These are phyloP conservation scores for Mystacornis crossleyi DNA, from an alignment of 2,113 vertebrate genomes.

Conservation along the genomic window DNA sequence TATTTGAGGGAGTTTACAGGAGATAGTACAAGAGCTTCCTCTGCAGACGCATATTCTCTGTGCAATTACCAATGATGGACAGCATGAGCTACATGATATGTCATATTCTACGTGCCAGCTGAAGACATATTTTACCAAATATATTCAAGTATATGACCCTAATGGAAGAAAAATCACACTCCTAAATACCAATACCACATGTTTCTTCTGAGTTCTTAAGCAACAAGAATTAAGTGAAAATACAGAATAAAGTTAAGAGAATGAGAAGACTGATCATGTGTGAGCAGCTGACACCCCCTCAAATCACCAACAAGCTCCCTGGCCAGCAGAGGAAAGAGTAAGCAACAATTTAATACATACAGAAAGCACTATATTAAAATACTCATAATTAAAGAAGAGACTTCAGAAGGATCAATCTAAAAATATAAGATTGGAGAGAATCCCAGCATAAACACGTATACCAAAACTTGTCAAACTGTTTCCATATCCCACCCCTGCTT, in stretches of 20 bases:
- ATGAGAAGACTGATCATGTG: neutral
- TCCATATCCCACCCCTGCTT: neutral
- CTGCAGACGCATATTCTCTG: neutral
- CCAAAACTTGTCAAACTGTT: neutral
- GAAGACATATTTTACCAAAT: neutral
- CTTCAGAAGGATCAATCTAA: neutral
- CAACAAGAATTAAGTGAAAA: neutral
- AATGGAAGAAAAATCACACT: neutral
- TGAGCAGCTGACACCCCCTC: neutral
- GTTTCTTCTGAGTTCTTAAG: neutral
- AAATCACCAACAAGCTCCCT: neutral
- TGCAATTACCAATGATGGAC: neutral
- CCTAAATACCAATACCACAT: neutral
- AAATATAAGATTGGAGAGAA: neutral
- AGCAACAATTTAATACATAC: neutral
- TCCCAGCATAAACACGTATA: neutral
- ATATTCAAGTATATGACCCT: neutral
- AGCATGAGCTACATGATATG: neutral
- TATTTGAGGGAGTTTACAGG: slow-evolving; percentile 22
- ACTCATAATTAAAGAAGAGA: neutral
- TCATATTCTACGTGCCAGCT: neutral
- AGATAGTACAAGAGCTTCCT: neutral
- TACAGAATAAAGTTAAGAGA: neutral
- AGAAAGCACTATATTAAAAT: neutral
- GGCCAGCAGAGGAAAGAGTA: neutral